phyloP scores from a whole-genome alignment of 2,888 invertebrate genomes.

The Hyposoter dolosus region DNA sequence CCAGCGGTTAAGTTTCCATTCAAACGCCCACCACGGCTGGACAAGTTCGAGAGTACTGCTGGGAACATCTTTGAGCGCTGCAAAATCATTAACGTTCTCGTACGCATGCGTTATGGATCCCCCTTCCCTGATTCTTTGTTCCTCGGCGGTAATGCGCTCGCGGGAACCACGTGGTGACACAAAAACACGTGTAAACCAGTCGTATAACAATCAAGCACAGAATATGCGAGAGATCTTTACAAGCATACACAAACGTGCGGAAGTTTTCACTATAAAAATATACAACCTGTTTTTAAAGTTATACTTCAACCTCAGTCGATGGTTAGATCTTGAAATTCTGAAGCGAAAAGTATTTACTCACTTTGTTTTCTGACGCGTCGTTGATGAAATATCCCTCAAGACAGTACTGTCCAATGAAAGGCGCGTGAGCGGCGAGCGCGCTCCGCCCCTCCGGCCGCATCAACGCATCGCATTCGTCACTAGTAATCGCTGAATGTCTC shows the following conservation, averaged over 20 bases:
- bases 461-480: background rate
- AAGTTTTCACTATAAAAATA: background rate
- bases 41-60: background rate
- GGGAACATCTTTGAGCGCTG: background rate
- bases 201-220: conserved; percentile 17
- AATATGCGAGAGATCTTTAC: conserved; percentile 34
- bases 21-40: background rate
- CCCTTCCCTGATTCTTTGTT: background rate
- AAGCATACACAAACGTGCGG: conserved; percentile 19
- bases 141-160: background rate
- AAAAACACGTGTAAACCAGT: conserved; percentile 48
- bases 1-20: conserved; percentile 5
- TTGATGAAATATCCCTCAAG: background rate
- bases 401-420: background rate
- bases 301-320: background rate
- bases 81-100: background rate
- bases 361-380: background rate
- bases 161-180: conserved; percentile 50
- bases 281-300: background rate
- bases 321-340: conserved; percentile 1
- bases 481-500: background rate
- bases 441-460: background rate
- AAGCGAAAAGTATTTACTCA: background rate
- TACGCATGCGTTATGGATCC: conserved; percentile 26
- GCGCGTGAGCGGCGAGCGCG: background rate